Base-by-base conservation (phyloP, 2,797 vertebrate genomes). In the Bradypus variegatus region DNA sequence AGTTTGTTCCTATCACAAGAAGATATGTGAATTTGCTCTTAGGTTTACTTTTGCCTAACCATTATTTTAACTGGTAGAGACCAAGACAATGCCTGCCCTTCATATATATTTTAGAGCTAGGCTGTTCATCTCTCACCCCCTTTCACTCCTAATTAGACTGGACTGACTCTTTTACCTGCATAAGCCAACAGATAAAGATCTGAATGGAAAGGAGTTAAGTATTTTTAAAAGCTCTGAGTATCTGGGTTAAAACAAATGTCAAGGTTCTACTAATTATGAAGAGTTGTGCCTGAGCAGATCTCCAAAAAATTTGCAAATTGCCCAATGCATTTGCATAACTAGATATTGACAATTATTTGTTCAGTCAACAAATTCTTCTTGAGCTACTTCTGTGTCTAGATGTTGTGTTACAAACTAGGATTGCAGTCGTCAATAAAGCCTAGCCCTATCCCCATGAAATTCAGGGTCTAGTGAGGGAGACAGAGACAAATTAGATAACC, bases 121-220 rank as follows among this genome's bases (percentile, higher is more conserved):
- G 5, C 27, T 83, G 4, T 16, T 85, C 6, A 81, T 5, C 21
- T 5, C 25, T 65, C 29, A 91, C 67, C 7, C 7, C 69, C 67
- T 84, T 82, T 55, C 41, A 87, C 31, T 72, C 27, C 89, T 86
- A 88, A 88, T 92, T 93, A 92, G 65, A 55, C 48, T 67, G 19
- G 25, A 88, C 58, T 85, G 84, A 79, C 81, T 82, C 75, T 85
- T 85, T 94, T 73, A 83, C 82, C 75, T 86, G 88, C 33, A 64
- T 82, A 89, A 93, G 75, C 77, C 69, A 85, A 85, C 36, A 95
- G 86, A 94, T 88, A 94, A 92, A 83, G 60, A 94, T 95, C 60
- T 72, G 60, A 94, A 73, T 82, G 41, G 69, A 18, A 91, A 87
- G 36, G 14, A 89, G 55, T 50, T 67, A 62, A 90, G 8, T 50